Evolutionary conservation across 2,888 invertebrate genomes (phyloP), one percentile per base, ranked within the genome.

Genomic region (Tyria jacobaeae): DNA sequence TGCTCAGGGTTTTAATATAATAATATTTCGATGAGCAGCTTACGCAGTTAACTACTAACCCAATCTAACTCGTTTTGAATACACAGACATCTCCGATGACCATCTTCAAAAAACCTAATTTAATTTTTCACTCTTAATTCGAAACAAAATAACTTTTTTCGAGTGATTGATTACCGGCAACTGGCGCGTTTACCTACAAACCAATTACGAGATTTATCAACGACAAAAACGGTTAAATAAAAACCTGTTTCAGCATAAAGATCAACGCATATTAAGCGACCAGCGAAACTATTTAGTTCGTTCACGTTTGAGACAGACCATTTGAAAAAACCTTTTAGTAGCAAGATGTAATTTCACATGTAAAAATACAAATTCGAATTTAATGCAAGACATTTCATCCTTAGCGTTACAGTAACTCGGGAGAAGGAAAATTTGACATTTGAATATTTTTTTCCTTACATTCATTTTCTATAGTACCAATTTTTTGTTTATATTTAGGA

Each of bases 151-250:
- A 37, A 49, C 62, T 66, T 64, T 71, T 81, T 78, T 72, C 55
- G 41, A 27, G 66, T 82, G 81, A 82, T 82, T 79, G 79, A 82
- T 82, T 76, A 70, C 48, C 44, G 50, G 21, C 57, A 71, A 61
- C 55, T 59, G 56, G 59, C 57, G 56, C 63, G 61, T 71, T 73
- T 76, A 78, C 76, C 76, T 78, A 75, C 76, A 70, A 68, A 73
- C 75, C 76, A 81, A 82, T 82, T 79, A 80, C 59, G 54, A 73
- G 70, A 76, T 78, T 69, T 64, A 64, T 70, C 55, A 39, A 57
- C 64, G 61, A 75, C 70, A 79, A 80, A 79, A 79, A 79, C 74
- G 37, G 47, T 35, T 14, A 37, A 52, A 61, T 68, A 69, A 70
- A 74, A 79, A 71, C 69, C 2, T 49, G 74, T 68, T 68, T 70